phyloP scores from a whole-genome alignment of 2,113 vertebrate genomes.

The Candoia aspera region DNA sequence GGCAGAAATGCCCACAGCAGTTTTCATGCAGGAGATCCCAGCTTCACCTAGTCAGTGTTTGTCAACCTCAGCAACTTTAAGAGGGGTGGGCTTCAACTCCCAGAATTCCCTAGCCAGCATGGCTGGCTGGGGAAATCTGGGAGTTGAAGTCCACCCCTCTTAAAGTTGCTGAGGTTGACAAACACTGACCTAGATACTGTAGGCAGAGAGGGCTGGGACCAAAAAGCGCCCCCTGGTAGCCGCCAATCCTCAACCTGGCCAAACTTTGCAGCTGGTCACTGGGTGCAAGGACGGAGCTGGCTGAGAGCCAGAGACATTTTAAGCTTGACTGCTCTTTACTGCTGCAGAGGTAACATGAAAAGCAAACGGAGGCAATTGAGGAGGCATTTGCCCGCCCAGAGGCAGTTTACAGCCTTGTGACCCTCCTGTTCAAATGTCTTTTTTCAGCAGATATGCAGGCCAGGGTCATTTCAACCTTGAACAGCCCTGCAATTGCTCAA shows the following conservation, averaged over 20 bases:
- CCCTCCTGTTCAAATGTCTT: not conserved
- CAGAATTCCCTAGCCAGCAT: too few species aligned
- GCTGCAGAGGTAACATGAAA: not conserved
- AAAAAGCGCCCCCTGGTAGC: slow-evolving; percentile 1
- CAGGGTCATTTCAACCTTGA: not conserved
- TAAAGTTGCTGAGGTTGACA: too few species aligned
- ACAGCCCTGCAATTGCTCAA: not conserved
- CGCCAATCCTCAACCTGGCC: not conserved
- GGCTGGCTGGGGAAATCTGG: not conserved
- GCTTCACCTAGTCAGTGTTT: not conserved
- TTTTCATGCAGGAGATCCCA: not conserved
- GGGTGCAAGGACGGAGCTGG: too few species aligned
- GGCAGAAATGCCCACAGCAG: not conserved
- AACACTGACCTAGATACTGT: not conserved
- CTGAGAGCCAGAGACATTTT: not conserved
- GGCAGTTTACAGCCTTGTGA: not conserved
- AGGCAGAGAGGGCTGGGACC: not conserved
- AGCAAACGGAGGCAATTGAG: not conserved
- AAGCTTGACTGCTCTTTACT: not conserved
- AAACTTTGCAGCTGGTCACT: not conserved
- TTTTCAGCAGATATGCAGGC: not conserved
- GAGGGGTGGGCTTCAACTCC: too few species aligned
- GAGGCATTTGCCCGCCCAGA: not conserved
- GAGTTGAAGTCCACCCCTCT: not conserved
- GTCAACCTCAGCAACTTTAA: not conserved